A percentile compares a stretch with the other conserved stretches of the same genome.
Conservation (phyloP, 2,797 vertebrate genomes). For the Sebastes wilsoni region DNA sequence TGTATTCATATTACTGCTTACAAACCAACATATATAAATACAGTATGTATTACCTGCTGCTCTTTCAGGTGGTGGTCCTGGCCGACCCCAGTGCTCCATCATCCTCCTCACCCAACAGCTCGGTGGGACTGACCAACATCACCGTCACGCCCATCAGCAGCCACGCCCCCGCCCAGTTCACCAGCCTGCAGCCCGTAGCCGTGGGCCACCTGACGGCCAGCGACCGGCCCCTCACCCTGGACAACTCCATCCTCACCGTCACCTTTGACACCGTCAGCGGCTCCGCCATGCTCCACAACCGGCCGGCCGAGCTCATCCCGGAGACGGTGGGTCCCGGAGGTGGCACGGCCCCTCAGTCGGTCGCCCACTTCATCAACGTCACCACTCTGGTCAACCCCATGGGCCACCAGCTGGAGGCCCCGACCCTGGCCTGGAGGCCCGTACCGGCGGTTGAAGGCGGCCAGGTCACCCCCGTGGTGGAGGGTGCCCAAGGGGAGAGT, state of each 20-base stretch:
- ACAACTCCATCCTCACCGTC: conserved; percentile 97
- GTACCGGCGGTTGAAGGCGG: conserved; percentile 81
- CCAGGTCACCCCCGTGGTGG: conserved; percentile 72
- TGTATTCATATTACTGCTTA: neutral
- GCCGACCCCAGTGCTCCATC: conserved; percentile 87
- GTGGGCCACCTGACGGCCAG: conserved; percentile 88
- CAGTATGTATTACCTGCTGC: neutral
- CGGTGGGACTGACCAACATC: conserved; percentile 92
- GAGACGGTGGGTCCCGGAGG: conserved; percentile 82
- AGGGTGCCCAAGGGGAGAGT: conserved; percentile 57
- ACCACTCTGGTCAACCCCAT: conserved; percentile 96
- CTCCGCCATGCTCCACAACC: conserved; percentile 93
- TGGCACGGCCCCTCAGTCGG: conserved; percentile 80
- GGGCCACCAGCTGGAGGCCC: conserved; percentile 88
- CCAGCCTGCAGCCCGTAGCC: conserved; percentile 93
- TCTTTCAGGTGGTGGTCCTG: conserved; percentile 93
- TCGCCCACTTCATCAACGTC: conserved; percentile 98
- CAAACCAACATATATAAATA: neutral
- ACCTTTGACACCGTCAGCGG: conserved; percentile 95
- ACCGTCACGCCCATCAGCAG: conserved; percentile 92
- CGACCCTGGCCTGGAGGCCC: conserved; percentile 90
- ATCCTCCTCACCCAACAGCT: conserved; percentile 86
- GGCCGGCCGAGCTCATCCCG: conserved; percentile 85
- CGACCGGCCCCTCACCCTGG: conserved; percentile 91
- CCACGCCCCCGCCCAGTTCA: conserved; percentile 88